Evolutionary conservation across 2,888 invertebrate species (phyloP).

Genomic region (Heliconius ismenius): DNA sequence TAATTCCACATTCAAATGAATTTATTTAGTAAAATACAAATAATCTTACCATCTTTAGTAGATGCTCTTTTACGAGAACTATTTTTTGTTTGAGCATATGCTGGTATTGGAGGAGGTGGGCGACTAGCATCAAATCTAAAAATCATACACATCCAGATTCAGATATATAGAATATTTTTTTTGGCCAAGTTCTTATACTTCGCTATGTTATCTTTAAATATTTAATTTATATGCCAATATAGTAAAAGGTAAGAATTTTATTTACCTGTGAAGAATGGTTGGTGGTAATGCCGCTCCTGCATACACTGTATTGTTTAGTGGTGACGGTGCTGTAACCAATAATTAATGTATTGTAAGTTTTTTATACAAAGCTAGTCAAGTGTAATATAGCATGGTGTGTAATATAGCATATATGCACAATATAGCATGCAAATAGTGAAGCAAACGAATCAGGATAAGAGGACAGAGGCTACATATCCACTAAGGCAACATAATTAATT

Average conservation of each 20-base stretch:
- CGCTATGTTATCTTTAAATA: not conserved
- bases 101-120: slow-evolving; percentile 62
- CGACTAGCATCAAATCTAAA: slow-evolving; percentile 62
- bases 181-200: not conserved
- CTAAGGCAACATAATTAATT: slow-evolving; percentile 37
- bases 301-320: slow-evolving; percentile 4
- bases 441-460: not conserved
- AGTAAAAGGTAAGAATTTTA: not conserved
- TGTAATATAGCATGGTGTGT: no score
- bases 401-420: no score
- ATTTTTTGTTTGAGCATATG: slow-evolving; percentile 40
- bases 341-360: not conserved
- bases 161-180: not conserved
- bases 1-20: slow-evolving; percentile 26
- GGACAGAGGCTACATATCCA: not conserved
- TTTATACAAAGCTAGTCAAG: not conserved
- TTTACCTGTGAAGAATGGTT: slow-evolving; percentile 28
- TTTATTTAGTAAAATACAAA: slow-evolving; percentile 8
- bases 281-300: slow-evolving; percentile 10
- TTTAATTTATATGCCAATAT: not conserved
- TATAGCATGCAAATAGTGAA: no score
- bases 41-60: slow-evolving; percentile 34
- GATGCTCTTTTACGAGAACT: slow-evolving; percentile 40
- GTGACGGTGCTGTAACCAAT: slow-evolving; percentile 16
- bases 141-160: slow-evolving; percentile 13